These are phyloP conservation scores for Colinus virginianus DNA, from an alignment of 2,113 vertebrate genomes.

Conservation along the genomic window DNA sequence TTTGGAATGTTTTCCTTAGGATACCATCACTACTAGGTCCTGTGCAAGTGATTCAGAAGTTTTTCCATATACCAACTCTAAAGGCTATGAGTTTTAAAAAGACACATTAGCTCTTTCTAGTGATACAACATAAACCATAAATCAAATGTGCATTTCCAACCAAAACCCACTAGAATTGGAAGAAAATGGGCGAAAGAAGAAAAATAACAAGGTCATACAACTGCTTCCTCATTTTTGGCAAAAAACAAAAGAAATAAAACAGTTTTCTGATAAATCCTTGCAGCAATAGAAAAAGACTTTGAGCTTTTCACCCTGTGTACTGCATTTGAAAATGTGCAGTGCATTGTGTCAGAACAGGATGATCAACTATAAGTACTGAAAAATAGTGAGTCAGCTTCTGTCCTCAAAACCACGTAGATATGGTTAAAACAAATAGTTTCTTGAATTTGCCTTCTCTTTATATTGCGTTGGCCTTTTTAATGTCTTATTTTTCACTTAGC, in stretches of 20 bases:
- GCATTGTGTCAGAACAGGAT: not conserved
- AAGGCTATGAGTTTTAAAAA: not conserved
- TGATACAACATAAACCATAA: not conserved
- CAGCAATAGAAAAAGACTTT: not conserved
- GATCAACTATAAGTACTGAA: not conserved
- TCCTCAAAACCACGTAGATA: not conserved
- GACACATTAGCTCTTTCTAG: not conserved
- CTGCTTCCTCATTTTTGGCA: not conserved
- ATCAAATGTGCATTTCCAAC: not conserved
- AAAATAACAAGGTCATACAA: not conserved
- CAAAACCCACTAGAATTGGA: not conserved
- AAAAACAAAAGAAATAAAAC: not conserved
- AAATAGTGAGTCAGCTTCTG: slow-evolving; percentile 9
- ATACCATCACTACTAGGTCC: not conserved
- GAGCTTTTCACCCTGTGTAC: not conserved
- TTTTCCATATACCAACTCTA: not conserved
- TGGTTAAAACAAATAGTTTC: not conserved
- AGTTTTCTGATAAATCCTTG: not conserved
- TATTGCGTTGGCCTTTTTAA: not conserved
- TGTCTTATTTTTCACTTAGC: not conserved
- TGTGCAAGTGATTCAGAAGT: not conserved
- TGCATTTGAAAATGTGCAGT: not conserved
- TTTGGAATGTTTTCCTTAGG: not conserved
- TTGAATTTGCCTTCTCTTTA: not conserved
- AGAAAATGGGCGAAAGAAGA: not conserved